Percentiles rank a stretch among this genome's conserved stretches.
These are phyloP conservation scores for Ganaspis brasiliensis DNA, from an alignment of 2,888 invertebrate species.

Conservation along the genomic window DNA sequence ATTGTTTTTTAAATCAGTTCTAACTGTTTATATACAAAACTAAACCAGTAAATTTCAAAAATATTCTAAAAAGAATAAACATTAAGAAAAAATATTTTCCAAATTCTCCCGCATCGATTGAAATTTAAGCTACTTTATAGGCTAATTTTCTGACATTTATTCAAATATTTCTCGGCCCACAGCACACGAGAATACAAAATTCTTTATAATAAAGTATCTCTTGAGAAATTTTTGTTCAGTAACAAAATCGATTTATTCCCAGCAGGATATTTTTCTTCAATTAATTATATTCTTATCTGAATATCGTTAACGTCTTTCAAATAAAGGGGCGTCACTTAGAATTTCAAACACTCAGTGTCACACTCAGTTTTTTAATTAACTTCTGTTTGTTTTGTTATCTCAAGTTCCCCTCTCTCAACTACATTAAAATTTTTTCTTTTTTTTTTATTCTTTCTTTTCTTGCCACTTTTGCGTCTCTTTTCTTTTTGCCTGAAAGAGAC, in stretches of 20 bases:
- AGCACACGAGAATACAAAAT: neutral
- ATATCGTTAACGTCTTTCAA: slow-evolving; percentile 35
- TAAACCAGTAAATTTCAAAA: too few relatives aligned
- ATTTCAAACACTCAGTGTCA: slow-evolving; percentile 40
- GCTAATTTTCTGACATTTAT: slow-evolving; percentile 17
- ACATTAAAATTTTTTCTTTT: neutral
- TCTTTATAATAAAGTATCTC: neutral
- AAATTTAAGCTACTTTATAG: slow-evolving; percentile 16
- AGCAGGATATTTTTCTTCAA: slow-evolving; percentile 37
- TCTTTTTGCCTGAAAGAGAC: slow-evolving; percentile 13
- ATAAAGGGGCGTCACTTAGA: slow-evolving; percentile 27
- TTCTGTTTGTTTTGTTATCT: slow-evolving; percentile 30
- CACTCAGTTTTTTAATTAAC: slow-evolving; percentile 30
- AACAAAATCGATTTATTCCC: slow-evolving; percentile 35
- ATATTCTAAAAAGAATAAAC: too few relatives aligned
- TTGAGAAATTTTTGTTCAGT: neutral
- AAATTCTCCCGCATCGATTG: neutral
- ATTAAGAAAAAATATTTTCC: too few relatives aligned
- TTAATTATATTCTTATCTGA: slow-evolving; percentile 39
- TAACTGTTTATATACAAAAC: too few relatives aligned
- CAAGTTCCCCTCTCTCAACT: slow-evolving; percentile 4
- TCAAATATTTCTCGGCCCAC: slow-evolving; percentile 18
- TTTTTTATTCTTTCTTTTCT: neutral
- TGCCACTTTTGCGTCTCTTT: neutral
- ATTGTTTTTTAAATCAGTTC: too few relatives aligned